Evolutionary conservation across 2,888 invertebrate species (phyloP).

Genomic region (Apoderus coryli): DNA sequence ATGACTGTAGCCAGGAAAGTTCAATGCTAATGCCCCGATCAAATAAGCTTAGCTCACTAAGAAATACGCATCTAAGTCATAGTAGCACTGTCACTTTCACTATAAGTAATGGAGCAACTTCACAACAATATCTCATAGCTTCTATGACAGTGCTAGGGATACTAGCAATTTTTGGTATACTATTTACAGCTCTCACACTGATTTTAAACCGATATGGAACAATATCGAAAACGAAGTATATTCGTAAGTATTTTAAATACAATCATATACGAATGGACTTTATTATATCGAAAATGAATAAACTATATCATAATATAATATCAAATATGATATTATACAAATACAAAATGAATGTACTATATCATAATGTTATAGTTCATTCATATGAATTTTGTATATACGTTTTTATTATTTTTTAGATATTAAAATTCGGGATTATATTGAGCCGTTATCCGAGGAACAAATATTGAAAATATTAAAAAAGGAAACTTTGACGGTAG

Average conservation of each 20-base stretch:
- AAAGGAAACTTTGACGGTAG: constrained; percentile 35
- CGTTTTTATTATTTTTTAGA: constrained; percentile 12
- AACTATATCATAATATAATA: too few relatives aligned
- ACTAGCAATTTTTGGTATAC: constrained; percentile 38
- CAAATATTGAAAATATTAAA: constrained; percentile 15
- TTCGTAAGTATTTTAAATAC: constrained; percentile 13
- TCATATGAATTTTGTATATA: background rate
- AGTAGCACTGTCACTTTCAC: constrained; percentile 34
- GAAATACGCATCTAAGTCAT: too few relatives aligned
- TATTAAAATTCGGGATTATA: constrained; percentile 14
- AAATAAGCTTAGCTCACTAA: constrained; percentile 6
- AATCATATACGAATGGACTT: too few relatives aligned
- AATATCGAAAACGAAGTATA: constrained; percentile 16
- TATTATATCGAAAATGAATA: too few relatives aligned
- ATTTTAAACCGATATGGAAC: constrained; percentile 23
- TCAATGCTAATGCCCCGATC: constrained; percentile 24
- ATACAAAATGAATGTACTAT: too few relatives aligned
- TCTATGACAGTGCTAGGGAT: constrained; percentile 36
- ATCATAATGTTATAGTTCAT: too few relatives aligned
- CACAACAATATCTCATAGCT: constrained; percentile 47
- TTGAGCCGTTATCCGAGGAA: constrained; percentile 14
- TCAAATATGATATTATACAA: too few relatives aligned
- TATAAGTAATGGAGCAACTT: constrained; percentile 42
- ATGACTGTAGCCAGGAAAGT: constrained; percentile 34
- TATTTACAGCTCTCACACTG: constrained; percentile 30